Base-by-base conservation (phyloP, 1,140 invertebrate genomes). In the Pseudobourletiella spinata region DNA sequence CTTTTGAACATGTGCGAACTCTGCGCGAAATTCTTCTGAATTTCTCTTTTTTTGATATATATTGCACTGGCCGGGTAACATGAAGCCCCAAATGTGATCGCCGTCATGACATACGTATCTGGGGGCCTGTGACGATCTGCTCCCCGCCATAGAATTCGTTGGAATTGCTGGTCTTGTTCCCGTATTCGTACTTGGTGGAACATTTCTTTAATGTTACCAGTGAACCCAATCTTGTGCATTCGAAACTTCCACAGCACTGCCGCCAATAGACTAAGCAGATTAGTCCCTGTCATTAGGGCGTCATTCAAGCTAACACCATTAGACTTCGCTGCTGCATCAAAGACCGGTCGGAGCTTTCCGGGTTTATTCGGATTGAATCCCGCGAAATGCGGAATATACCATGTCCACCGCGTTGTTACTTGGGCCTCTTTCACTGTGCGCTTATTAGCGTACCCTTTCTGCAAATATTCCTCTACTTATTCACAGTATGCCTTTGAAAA, bases 71-170 rank as follows among this genome's bases (percentile, higher is more conserved):
- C 20, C 1, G 67, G 67, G 3, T 64, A 69, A 1, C 15, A 67
- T 0, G 51, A 22, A 1, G 63, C 58, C 16, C 66, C 63, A 28
- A 68, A 68, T 14, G 65, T 51, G 26, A 57, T 57, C 2, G 52
- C 50, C 1, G 1, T 14, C 54, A 63, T 57, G 18, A 32, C 42
- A 22, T 26, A 57, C 1, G 42, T 32, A n/a, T 63, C 42, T n/a
- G 11, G 55, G 52, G 32, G 35, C 26, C 24, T 11, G n/a, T 2
- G 14, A 16, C 57, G 2, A 4, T 60, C 62, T 30, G 24, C 43
- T 11, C 48, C 56, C 28, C 65, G 42, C 65, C 65, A 66, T 1
- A 66, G 39, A 32, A 65, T 64, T n/a, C 60, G 35, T n/a, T 39
- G 35, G 8, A n/a, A 2, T 22, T 39, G 25, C 18, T 60, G 35